Conservation (phyloP, 1,140 invertebrate species). For the Xylocopa sonorina region DNA sequence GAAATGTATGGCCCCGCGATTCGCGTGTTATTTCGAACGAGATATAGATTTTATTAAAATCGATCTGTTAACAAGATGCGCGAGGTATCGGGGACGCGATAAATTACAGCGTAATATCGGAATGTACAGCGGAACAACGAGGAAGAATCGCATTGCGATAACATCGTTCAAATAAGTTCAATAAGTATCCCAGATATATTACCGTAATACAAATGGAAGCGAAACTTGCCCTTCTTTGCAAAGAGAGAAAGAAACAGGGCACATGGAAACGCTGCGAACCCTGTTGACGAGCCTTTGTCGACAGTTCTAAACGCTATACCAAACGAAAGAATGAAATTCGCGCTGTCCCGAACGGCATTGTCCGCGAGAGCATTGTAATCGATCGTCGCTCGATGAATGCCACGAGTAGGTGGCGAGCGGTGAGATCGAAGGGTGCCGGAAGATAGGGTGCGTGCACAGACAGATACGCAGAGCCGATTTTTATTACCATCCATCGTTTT, state of each 20-base stretch:
- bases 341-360: conserved; percentile 52
- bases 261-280: conserved; percentile 28
- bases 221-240: conserved; percentile 25
- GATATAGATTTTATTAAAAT: conserved; percentile 39
- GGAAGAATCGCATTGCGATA: conserved; percentile 43
- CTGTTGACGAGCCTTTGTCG: conserved; percentile 45
- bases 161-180: conserved; percentile 37
- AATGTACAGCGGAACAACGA: conserved; percentile 42
- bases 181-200: conserved; percentile 10
- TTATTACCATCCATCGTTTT: conserved; percentile 48
- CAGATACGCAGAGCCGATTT: conserved; percentile 57
- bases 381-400: conserved; percentile 55
- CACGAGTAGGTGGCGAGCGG: conserved; percentile 14
- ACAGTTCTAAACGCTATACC: conserved; percentile 22
- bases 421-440: conserved; percentile 37
- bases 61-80: conserved; percentile 21
- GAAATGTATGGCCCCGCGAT: not conserved
- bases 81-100: not conserved
- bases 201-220: conserved; percentile 31
- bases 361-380: conserved; percentile 51
- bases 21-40: conserved; percentile 30
- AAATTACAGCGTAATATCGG: conserved; percentile 46
- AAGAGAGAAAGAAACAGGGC: not conserved
- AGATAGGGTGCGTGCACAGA: conserved; percentile 42
- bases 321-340: conserved; percentile 59